phyloP scores from a whole-genome alignment of 1,140 invertebrate species.

The Pomacea maculata region DNA sequence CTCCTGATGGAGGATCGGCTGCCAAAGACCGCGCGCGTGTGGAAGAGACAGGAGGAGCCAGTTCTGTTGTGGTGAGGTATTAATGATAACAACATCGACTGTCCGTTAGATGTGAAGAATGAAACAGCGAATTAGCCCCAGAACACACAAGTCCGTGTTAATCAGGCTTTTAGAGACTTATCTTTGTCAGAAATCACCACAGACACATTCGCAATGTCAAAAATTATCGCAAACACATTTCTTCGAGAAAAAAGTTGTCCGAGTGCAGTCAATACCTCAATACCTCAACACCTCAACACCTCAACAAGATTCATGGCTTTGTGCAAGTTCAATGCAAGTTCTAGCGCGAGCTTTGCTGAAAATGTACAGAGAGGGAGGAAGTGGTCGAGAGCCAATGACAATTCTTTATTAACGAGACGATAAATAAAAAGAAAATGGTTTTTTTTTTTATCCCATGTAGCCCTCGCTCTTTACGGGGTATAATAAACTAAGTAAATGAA shows the following conservation, averaged over 20 bases:
- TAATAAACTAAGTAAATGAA: too few species aligned
- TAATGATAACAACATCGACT: too few species aligned
- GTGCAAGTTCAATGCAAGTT: background rate
- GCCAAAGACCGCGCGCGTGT: background rate
- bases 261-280: background rate
- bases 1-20: background rate
- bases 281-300: background rate
- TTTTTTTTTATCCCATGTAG: too few species aligned
- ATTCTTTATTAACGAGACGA: too few species aligned
- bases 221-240: background rate
- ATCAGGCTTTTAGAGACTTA: too few species aligned
- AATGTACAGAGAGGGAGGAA: background rate
- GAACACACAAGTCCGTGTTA: background rate
- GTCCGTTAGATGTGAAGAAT: background rate
- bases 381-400: background rate
- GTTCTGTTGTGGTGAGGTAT: background rate
- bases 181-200: too few species aligned
- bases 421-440: too few species aligned
- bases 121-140: background rate
- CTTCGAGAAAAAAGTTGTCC: background rate
- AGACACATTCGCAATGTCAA: background rate
- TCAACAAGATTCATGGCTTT: background rate
- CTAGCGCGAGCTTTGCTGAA: background rate
- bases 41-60: background rate
- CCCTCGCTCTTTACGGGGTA: too few species aligned